These are phyloP conservation scores for Ceratoteleas bidentatus DNA, from an alignment of 1,140 invertebrate genomes.

Conservation along the genomic window DNA sequence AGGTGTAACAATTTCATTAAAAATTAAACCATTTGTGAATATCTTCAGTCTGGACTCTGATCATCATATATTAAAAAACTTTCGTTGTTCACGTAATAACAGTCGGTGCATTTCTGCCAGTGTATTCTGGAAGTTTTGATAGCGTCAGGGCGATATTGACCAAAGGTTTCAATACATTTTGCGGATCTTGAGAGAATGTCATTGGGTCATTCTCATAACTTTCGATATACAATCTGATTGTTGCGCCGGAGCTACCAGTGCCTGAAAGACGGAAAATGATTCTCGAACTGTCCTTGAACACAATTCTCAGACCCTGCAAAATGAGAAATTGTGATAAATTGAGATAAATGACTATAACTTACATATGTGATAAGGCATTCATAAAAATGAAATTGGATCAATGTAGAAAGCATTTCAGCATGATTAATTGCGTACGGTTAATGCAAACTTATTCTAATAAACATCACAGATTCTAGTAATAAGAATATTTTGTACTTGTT, in stretches of 20 bases:
- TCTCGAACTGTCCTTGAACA: constrained; percentile 96
- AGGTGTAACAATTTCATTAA: too few relatives aligned
- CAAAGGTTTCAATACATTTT: constrained; percentile 93
- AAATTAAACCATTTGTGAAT: too few relatives aligned
- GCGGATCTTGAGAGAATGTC: constrained; percentile 88
- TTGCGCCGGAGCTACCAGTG: constrained; percentile 98
- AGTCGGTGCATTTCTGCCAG: constrained; percentile 93
- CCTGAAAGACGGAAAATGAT: constrained; percentile 97
- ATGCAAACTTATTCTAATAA: too few relatives aligned
- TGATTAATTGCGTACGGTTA: too few relatives aligned
- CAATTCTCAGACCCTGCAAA: constrained; percentile 92
- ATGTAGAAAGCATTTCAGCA: too few relatives aligned
- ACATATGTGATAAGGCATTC: too few relatives aligned
- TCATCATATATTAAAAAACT: too few relatives aligned
- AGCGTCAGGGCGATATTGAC: constrained; percentile 94
- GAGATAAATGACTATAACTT: too few relatives aligned
- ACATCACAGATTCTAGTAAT: not conserved
- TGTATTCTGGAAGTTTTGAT: constrained; percentile 91
- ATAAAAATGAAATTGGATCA: too few relatives aligned
- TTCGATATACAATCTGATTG: constrained; percentile 96
- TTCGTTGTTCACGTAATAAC: constrained; percentile 94
- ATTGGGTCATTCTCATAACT: constrained; percentile 87
- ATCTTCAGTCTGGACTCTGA: too few relatives aligned
- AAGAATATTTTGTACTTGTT: constrained; percentile 86
- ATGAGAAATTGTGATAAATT: constrained; percentile 33